phyloP scores from a whole-genome alignment of 2,888 invertebrate genomes.

The Homarus gammarus region DNA sequence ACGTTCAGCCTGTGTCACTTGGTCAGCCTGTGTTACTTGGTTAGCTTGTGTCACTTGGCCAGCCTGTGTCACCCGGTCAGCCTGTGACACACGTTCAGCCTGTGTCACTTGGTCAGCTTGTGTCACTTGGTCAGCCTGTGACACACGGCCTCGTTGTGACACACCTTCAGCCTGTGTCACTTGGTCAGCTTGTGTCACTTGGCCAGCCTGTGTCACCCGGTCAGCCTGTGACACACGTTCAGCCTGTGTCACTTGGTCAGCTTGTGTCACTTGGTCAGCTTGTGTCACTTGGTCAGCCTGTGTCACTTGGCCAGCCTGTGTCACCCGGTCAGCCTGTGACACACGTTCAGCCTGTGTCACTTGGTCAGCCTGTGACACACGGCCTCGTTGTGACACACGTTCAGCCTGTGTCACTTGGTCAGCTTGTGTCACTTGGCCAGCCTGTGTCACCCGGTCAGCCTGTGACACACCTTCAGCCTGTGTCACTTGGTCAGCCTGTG shows the following conservation, averaged over 20 bases:
- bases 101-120: neutral
- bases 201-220: neutral
- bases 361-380: neutral
- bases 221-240: neutral
- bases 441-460: neutral
- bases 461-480: neutral
- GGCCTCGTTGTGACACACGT: neutral
- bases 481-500: neutral
- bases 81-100: neutral
- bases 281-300: too few relatives aligned
- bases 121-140: slow-evolving; percentile 25
- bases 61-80: neutral
- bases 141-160: too few relatives aligned
- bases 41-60: too few relatives aligned
- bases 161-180: neutral
- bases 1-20: neutral
- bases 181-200: neutral
- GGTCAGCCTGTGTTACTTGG: slow-evolving; percentile 29
- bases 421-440: neutral
- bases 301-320: too few relatives aligned
- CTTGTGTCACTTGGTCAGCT: neutral
- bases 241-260: neutral
- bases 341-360: neutral
- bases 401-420: neutral
- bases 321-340: neutral